Evolutionary conservation across 2,888 invertebrate species (phyloP).

Genomic region (Temnothorax rugatulus): DNA sequence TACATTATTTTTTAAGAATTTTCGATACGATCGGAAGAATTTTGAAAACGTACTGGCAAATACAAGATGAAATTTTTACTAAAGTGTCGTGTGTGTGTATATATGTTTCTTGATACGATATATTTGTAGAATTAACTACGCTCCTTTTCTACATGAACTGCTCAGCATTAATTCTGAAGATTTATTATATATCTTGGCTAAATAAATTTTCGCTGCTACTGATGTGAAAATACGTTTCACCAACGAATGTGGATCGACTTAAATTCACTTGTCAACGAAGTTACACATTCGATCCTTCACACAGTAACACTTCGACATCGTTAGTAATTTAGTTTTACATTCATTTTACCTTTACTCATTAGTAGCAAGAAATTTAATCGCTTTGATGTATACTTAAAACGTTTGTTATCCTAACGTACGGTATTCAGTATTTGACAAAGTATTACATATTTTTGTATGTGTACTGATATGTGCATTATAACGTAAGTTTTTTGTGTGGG

Average conservation of each 20-base stretch:
- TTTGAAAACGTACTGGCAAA: constrained; percentile 41
- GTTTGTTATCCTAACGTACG: neutral
- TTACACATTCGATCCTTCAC: neutral
- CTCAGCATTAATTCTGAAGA: constrained; percentile 11
- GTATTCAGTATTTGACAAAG: constrained; percentile 27
- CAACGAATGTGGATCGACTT: constrained; percentile 5
- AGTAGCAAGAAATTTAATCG: constrained; percentile 30
- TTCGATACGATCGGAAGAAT: constrained; percentile 40
- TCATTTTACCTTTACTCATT: neutral
- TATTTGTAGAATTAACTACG: constrained; percentile 27
- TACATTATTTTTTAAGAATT: constrained; percentile 53
- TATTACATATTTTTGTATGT: constrained; percentile 44
- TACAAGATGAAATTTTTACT: constrained; percentile 49
- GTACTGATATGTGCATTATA: constrained; percentile 28
- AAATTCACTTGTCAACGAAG: neutral
- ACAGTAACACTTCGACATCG: neutral
- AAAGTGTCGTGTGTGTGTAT: constrained; percentile 45
- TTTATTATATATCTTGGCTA: constrained; percentile 44
- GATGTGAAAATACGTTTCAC: neutral
- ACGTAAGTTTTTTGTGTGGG: constrained; percentile 15
- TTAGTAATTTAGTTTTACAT: constrained; percentile 13
- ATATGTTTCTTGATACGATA: constrained; percentile 45
- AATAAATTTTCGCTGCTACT: constrained; percentile 39
- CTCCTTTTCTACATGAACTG: constrained; percentile 32
- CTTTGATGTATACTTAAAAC: constrained; percentile 29